These are phyloP conservation scores for Zapus hudsonius DNA, from an alignment of 2,113 vertebrate species.

Conservation along the genomic window DNA sequence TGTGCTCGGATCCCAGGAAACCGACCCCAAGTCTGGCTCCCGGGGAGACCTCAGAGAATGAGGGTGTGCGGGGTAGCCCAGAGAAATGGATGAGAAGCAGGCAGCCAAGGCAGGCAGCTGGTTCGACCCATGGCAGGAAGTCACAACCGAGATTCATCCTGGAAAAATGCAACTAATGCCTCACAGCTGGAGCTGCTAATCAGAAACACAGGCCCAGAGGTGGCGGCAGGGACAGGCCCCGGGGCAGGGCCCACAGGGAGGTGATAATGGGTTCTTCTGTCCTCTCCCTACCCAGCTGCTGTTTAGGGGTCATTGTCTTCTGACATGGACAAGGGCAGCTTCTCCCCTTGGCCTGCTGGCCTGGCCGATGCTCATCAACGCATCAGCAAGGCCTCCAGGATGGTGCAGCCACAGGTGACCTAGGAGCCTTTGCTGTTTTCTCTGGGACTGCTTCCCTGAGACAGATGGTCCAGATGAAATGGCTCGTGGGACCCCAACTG, in stretches of 20 bases:
- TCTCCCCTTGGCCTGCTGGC: neutral
- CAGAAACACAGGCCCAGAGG: conserved; percentile 80
- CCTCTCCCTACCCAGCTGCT: conserved; percentile 62
- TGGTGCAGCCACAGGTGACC: too few species aligned
- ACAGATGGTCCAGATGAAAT: too few species aligned
- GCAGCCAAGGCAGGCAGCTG: conserved; percentile 68
- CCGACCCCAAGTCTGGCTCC: neutral
- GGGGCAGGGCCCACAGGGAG: conserved; percentile 68
- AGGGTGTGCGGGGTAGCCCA: conserved; percentile 56
- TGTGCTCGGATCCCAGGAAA: neutral
- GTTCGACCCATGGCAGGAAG: conserved; percentile 79
- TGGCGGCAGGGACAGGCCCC: conserved; percentile 77
- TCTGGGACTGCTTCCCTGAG: too few species aligned
- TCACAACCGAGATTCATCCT: conserved; percentile 81
- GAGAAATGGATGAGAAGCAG: conserved; percentile 61
- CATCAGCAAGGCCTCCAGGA: neutral
- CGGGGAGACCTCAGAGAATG: neutral
- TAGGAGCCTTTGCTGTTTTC: neutral
- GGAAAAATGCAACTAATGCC: conserved; percentile 81
- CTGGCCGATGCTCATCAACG: neutral
- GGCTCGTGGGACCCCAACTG: too few species aligned
- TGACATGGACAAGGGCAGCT: neutral
- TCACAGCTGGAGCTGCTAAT: conserved; percentile 78
- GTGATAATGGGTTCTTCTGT: conserved; percentile 74
- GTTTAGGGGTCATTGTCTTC: conserved; percentile 43